Conservation (phyloP, 92 coral and sea anemone species). For the Porites divaricata region DNA sequence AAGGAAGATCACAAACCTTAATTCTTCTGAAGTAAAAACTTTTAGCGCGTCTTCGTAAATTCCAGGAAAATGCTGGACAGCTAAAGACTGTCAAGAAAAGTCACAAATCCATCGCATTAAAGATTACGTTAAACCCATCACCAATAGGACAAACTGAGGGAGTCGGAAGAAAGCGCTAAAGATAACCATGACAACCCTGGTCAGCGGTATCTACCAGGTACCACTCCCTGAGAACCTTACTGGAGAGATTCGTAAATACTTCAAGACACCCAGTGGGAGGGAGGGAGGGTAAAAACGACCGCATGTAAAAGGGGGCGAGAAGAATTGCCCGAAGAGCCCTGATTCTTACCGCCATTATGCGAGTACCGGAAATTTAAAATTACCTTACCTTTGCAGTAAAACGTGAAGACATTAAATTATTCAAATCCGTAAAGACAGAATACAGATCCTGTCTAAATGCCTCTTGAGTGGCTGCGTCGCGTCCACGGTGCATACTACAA, state of each 20-base stretch:
- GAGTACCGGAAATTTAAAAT: too few species aligned
- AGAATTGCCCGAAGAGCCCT: too few species aligned
- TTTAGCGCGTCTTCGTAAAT: constrained; percentile 84
- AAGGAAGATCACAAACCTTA: constrained; percentile 62
- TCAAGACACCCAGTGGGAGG: too few species aligned
- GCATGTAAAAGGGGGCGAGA: too few species aligned
- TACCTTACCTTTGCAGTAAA: constrained; percentile 56
- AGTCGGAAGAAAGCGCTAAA: too few species aligned
- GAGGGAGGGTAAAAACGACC: too few species aligned
- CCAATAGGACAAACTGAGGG: too few species aligned
- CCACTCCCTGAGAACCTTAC: too few species aligned
- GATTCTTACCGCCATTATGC: too few species aligned
- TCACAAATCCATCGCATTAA: not conserved
- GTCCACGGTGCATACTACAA: constrained; percentile 31
- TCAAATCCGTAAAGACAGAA: constrained; percentile 62
- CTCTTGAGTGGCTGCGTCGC: constrained; percentile 45
- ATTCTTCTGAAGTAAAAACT: constrained; percentile 76
- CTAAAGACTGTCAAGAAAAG: constrained; percentile 57
- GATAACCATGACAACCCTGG: too few species aligned
- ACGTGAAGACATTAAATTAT: constrained; percentile 58
- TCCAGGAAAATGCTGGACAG: constrained; percentile 77
- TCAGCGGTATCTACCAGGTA: too few species aligned
- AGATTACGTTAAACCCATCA: not conserved
- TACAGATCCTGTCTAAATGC: constrained; percentile 47
- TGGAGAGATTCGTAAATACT: too few species aligned